phyloP scores from a whole-genome alignment of 2,888 invertebrate species.

The Leptura quadrifasciata region DNA sequence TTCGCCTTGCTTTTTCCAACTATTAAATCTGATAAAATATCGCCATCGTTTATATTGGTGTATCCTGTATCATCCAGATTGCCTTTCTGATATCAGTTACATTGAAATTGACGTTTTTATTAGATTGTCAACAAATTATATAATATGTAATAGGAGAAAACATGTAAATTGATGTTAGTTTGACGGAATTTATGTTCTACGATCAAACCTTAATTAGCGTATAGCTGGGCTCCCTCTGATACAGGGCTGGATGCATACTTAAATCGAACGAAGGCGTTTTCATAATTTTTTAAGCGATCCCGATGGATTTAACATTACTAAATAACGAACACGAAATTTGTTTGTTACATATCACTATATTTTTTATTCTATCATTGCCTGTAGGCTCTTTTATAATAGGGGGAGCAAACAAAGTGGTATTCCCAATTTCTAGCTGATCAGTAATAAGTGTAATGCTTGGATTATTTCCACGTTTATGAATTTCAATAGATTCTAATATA shows the following conservation, averaged over 20 bases:
- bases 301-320: too few species aligned
- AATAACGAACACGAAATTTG: too few species aligned
- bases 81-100: slow-evolving; percentile 20
- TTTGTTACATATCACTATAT: too few species aligned
- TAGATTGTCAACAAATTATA: slow-evolving; percentile 36
- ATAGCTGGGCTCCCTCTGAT: neutral
- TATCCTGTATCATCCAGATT: slow-evolving; percentile 1
- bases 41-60: neutral
- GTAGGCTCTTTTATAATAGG: too few species aligned
- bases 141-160: slow-evolving; percentile 21
- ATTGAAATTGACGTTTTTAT: slow-evolving; percentile 28
- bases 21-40: slow-evolving; percentile 3
- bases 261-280: too few species aligned
- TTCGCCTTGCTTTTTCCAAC: neutral
- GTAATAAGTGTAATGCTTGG: too few species aligned
- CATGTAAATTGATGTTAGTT: slow-evolving; percentile 8
- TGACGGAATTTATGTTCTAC: neutral
- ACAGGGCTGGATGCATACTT: neutral
- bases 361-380: too few species aligned
- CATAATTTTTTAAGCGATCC: too few species aligned
- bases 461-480: too few species aligned
- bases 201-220: neutral
- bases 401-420: too few species aligned
- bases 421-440: too few species aligned
- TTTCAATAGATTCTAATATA: too few species aligned